Conservation (phyloP, 2,888 invertebrate genomes). For the Embidobia sp. region DNA sequence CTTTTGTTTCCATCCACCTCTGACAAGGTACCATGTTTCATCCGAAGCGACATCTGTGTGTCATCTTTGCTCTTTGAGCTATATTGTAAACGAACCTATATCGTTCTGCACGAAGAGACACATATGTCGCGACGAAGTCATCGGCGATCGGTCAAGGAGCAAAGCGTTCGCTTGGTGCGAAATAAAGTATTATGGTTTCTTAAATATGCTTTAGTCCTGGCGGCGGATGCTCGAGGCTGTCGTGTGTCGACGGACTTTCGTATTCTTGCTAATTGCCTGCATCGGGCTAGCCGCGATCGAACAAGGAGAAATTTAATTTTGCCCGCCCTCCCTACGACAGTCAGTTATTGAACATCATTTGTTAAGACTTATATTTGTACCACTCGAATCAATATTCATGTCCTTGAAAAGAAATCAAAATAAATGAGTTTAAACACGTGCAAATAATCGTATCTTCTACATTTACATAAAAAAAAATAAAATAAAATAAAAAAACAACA, state of each 20-base stretch:
- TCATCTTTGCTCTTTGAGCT: too few relatives aligned
- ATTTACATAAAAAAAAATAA: too few relatives aligned
- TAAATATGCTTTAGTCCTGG: conserved; percentile 74
- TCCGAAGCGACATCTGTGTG: conserved; percentile 15
- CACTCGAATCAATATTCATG: conserved; percentile 9
- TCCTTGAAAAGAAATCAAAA: conserved; percentile 9
- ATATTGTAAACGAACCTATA: too few relatives aligned
- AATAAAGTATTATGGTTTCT: conserved; percentile 49
- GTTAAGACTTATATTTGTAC: conserved; percentile 23
- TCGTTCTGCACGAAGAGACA: too few relatives aligned
- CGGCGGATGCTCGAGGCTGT: conserved; percentile 75
- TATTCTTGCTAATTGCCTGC: conserved; percentile 74
- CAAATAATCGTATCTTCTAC: too few relatives aligned
- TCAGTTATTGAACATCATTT: conserved; percentile 36
- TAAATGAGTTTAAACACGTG: conserved; percentile 24
- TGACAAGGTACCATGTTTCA: conserved; percentile 38
- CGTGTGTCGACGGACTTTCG: conserved; percentile 76
- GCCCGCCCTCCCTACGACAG: conserved; percentile 19
- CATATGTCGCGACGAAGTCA: too few relatives aligned
- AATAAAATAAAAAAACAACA: neutral
- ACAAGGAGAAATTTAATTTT: conserved; percentile 69
- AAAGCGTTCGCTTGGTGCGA: conserved; percentile 11
- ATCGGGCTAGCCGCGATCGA: conserved; percentile 73
- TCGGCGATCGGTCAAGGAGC: too few relatives aligned
- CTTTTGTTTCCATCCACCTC: conserved; percentile 40